Evolutionary conservation across 2,113 vertebrate genomes (phyloP).

Genomic region (Ptyas mucosa): DNA sequence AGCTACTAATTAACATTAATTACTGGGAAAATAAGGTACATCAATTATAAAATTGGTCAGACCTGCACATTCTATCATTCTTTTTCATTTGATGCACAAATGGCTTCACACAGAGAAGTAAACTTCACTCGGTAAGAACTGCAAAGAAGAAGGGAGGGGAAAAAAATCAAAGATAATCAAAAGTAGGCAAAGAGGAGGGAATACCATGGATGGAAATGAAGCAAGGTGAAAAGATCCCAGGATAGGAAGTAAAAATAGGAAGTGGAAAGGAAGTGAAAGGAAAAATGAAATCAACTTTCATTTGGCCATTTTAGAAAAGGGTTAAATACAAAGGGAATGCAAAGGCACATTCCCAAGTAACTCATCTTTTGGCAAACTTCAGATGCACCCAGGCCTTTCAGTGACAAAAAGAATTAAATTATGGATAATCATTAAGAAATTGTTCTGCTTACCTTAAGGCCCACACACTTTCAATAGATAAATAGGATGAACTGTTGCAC

Average conservation of each 20-base stretch:
- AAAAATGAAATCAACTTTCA: not conserved
- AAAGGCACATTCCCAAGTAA: not conserved
- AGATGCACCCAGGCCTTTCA: not conserved
- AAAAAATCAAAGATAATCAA: not conserved
- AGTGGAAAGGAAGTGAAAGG: too few species aligned
- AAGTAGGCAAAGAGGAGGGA: not conserved
- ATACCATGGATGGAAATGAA: not conserved
- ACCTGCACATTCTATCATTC: not conserved
- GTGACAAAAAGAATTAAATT: not conserved
- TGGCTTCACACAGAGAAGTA: not conserved
- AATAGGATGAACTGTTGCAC: not conserved
- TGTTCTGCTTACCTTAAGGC: not conserved
- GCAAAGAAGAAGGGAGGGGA: not conserved
- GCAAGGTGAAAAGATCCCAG: not conserved
- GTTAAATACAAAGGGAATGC: not conserved
- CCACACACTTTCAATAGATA: not conserved
- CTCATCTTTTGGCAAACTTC: not conserved
- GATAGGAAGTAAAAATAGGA: not conserved
- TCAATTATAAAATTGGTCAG: not conserved
- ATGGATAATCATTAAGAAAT: not conserved
- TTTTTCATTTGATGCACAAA: not conserved
- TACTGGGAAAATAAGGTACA: not conserved
- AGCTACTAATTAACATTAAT: not conserved
- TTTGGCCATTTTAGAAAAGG: not conserved
- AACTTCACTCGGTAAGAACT: not conserved